Evolutionary conservation across 1,140 invertebrate genomes (phyloP).

Genomic region (Rhagoletis zephyria): DNA sequence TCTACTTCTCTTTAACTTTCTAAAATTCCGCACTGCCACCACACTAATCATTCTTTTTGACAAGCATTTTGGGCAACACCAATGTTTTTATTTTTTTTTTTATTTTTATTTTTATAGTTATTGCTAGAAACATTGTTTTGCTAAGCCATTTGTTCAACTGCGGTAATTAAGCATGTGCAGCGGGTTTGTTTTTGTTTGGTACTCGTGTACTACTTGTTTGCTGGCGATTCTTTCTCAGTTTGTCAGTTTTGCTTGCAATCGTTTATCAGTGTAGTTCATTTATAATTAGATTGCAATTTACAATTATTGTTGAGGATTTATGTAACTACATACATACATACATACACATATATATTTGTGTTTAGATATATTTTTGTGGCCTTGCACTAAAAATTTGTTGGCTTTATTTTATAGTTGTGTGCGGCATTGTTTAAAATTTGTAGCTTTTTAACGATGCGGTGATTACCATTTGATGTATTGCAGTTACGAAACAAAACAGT

Average conservation of each 20-base stretch:
- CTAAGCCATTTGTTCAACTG: conserved; percentile 18
- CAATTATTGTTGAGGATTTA: conserved; percentile 29
- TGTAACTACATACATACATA: background rate
- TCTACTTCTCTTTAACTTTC: background rate
- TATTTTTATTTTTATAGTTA: background rate
- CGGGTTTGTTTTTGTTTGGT: conserved; percentile 1
- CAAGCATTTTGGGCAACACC: background rate
- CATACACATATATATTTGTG: background rate
- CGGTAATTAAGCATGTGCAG: conserved; percentile 3
- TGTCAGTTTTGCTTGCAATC: conserved; percentile 37
- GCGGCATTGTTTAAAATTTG: conserved; percentile 34
- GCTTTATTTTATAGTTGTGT: conserved; percentile 25
- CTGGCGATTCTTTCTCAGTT: conserved; percentile 25
- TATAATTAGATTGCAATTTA: conserved; percentile 49
- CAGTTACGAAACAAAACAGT: background rate
- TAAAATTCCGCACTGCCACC: background rate
- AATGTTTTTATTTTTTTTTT: background rate
- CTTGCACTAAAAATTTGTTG: background rate
- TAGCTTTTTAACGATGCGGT: conserved; percentile 44
- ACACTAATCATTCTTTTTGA: conserved; percentile 47
- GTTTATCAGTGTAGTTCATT: conserved; percentile 48
- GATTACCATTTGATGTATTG: conserved; percentile 24
- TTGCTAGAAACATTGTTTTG: background rate
- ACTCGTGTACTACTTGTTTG: background rate
- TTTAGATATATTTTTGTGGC: background rate